phyloP scores from a whole-genome alignment of 92 coral and sea anemone species.

The Zoanthus sansibaricus region DNA sequence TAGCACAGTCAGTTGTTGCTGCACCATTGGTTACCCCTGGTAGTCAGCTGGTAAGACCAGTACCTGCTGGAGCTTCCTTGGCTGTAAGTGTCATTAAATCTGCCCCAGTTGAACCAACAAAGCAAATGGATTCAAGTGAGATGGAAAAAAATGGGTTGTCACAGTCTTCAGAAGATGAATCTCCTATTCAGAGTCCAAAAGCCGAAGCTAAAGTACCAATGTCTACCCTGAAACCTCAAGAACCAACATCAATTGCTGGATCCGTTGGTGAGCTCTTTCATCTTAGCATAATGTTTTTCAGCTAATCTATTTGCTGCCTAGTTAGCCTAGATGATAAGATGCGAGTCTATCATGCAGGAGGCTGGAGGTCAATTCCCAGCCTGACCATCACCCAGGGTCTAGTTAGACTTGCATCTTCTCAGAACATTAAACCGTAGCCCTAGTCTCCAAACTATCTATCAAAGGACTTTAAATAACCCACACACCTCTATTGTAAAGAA shows the following conservation, averaged over 20 bases:
- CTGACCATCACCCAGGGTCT: too few species aligned
- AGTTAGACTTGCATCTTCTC: too few species aligned
- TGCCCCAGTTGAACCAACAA: conserved; percentile 61
- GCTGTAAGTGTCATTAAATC: conserved; percentile 94
- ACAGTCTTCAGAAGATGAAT: conserved; percentile 89
- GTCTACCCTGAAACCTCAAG: conserved; percentile 48
- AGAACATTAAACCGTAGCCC: too few species aligned
- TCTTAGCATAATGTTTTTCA: neutral
- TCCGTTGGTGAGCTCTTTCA: conserved; percentile 22
- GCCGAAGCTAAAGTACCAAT: conserved; percentile 42
- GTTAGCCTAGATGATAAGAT: too few species aligned
- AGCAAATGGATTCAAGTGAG: conserved; percentile 61
- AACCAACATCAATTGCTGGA: conserved; percentile 47
- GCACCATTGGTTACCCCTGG: conserved; percentile 53
- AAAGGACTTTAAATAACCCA: too few species aligned
- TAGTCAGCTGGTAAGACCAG: conserved; percentile 41
- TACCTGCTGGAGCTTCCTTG: conserved; percentile 72
- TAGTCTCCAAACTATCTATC: too few species aligned
- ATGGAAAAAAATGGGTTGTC: conserved; percentile 85
- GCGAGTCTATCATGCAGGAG: too few species aligned
- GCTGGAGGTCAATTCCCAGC: too few species aligned
- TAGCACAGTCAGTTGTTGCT: conserved; percentile 37
- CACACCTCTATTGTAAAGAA: too few species aligned
- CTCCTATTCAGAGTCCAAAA: conserved; percentile 75
- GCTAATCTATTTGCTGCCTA: too few species aligned